phyloP scores from a whole-genome alignment of 2,113 vertebrate genomes.

The Sturnus vulgaris region DNA sequence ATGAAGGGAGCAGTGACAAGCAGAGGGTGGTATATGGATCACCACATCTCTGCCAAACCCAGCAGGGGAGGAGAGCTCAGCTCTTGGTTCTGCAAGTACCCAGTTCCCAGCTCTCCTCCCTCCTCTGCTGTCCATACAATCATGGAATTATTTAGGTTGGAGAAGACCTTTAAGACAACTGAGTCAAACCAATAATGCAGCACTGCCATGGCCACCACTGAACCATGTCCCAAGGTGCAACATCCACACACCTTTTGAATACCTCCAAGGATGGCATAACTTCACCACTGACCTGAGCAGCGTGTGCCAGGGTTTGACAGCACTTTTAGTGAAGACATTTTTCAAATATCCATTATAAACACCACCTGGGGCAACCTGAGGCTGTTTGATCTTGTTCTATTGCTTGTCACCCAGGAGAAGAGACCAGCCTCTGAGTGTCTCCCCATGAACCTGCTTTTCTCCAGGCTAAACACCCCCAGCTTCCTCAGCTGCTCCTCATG shows the following conservation, averaged over 20 bases:
- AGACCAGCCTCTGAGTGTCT: background rate
- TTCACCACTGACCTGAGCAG: background rate
- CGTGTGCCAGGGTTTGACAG: background rate
- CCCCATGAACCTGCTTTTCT: background rate
- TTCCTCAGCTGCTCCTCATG: background rate
- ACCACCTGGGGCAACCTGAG: background rate
- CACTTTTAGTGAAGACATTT: background rate
- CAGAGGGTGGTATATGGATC: background rate
- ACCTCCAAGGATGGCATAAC: background rate
- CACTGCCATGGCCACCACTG: background rate
- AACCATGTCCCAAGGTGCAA: background rate
- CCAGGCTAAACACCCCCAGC: background rate
- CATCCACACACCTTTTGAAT: rapidly evolving
- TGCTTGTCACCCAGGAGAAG: background rate
- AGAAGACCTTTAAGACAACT: background rate
- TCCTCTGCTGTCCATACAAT: background rate
- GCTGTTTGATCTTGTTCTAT: background rate
- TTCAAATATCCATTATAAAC: background rate
- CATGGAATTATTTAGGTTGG: background rate
- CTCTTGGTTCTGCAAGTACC: background rate
- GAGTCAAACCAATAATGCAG: background rate
- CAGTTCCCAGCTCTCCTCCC: rapidly evolving
- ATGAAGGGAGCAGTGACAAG: rapidly evolving
- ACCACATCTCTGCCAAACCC: background rate
- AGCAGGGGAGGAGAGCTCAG: background rate